Conservation (phyloP, 2,797 vertebrate species). For the Poecile montanus region DNA sequence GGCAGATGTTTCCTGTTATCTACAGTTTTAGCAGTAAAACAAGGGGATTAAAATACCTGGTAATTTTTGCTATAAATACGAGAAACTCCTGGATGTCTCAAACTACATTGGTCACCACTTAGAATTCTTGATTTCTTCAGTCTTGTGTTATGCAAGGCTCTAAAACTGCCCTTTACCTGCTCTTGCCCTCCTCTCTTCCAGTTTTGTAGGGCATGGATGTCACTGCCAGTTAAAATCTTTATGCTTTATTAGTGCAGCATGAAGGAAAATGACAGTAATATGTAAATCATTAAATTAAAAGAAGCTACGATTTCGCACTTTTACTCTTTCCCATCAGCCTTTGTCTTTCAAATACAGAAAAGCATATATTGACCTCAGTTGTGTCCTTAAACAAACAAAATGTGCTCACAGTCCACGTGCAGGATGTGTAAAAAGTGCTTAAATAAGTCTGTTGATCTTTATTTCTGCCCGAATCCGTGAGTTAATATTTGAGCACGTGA, state of each 20-base stretch:
- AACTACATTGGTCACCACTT: background rate
- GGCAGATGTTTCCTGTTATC: background rate
- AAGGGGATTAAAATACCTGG: background rate
- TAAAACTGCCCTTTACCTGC: background rate
- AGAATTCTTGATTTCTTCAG: background rate
- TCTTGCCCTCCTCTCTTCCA: background rate
- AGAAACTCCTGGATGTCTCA: background rate
- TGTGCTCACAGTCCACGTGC: background rate
- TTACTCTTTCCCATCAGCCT: background rate
- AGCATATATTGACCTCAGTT: fast-evolving
- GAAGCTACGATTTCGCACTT: background rate
- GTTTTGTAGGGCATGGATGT: background rate
- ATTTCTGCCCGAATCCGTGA: background rate
- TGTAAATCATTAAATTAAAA: background rate
- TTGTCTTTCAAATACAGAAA: background rate
- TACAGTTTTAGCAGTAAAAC: background rate
- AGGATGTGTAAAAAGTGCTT: background rate
- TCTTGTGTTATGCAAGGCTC: background rate
- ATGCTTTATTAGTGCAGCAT: background rate
- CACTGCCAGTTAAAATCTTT: background rate
- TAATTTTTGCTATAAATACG: background rate
- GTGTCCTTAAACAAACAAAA: background rate
- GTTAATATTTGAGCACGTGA: background rate
- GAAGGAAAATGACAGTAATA: background rate
- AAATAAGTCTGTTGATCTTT: background rate